Evolutionary conservation across 2,113 vertebrate species (phyloP), one percentile per base, ranked within the genome.

Genomic region (Nerophis ophidion): DNA sequence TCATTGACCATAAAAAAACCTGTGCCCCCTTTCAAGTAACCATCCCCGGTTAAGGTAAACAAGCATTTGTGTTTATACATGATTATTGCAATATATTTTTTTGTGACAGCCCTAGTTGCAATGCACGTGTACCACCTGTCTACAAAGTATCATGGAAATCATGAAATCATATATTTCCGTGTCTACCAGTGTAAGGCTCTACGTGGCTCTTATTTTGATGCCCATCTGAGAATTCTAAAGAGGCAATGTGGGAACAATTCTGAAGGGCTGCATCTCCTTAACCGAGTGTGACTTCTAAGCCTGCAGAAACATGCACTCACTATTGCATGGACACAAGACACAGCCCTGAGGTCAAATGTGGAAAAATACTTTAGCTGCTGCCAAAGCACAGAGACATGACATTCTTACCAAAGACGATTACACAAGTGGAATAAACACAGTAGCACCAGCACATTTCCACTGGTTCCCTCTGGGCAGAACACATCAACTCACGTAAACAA

Each of bases 351-450:
- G 65, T 8, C 70, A n/a, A 70, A 59, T 45, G 60, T 63, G 48
- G 48, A 49, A 65, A 63, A 73, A 52, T 48, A 61, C 45, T 44
- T 47, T 71, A 75, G 70, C 72, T 76, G 69, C 48, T 61, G 61
- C 68, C 49, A 49, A 70, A 71, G 58, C 67, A 5, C 52, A 61
- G 65, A 76, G 77, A 71, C 54, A 13, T 68, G 61, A 71, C 53
- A 33, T 44, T 72, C 61, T 61, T 68, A 48, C 55, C 45, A 52
- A 59, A 46, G 55, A 63, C 4, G 62, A 60, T 38, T 66, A 62
- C 35, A 51, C 42, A 74, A 64, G 73, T 34, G 38, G 40, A 77
- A 71, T 42, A 52, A 56, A 35, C 50, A 8, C 36, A 46, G 36
- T 66, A 61, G 71, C 55, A 58, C 68, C 64, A 33, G 56, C 38